Evolutionary conservation across 2,113 vertebrate genomes (phyloP), one percentile per base, ranked within the genome.

Genomic region (Seriola dumerili): DNA sequence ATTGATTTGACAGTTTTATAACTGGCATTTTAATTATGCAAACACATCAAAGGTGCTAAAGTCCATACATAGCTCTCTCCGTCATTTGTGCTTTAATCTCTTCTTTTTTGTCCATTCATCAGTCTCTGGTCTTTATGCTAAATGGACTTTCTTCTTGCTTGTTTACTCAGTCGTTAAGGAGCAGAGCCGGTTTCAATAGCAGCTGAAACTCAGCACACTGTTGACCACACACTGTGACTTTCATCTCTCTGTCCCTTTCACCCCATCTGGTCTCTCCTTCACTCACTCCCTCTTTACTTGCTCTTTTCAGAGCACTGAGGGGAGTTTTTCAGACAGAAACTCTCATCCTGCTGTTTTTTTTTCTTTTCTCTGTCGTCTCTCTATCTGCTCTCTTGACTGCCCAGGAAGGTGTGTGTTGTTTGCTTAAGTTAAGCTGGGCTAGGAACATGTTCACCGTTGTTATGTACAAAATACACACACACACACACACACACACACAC

Each of bases 391-490:
- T 93, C 89, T 93, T 91, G 87, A 88, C 91, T 93, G 90, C 88
- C 74, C 88, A 92, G 88, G 87, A 91, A 93, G 92, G 92, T 89
- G 93, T 93, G 91, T 81, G 83, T 50, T 94, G 92, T 94, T 94
- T 94, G 91, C 88, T 90, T 82, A 91, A 88, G 87, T 89, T 87
- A 85, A 89, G 90, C 90, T 70, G 68, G 40, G 76, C 78, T 65
- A 72, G 87, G 84, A 88, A 89, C 81, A 83, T 32, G 69, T 85
- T 88, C 78, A 42, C 85, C 65, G 79, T 90, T 93, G 91, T 91
- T 87, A 91, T 88, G 88, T 84, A 86, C 81, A 88, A 73, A 83
- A 85, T 44, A 25, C 62, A 68, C 69, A 67, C 14, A 1, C 42
- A 11, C 55, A 71, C 57, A 76, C 52, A 61, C 52, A 36, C 52